Evolutionary conservation across 2,888 invertebrate genomes (phyloP).

Genomic region (Axea sp.): DNA sequence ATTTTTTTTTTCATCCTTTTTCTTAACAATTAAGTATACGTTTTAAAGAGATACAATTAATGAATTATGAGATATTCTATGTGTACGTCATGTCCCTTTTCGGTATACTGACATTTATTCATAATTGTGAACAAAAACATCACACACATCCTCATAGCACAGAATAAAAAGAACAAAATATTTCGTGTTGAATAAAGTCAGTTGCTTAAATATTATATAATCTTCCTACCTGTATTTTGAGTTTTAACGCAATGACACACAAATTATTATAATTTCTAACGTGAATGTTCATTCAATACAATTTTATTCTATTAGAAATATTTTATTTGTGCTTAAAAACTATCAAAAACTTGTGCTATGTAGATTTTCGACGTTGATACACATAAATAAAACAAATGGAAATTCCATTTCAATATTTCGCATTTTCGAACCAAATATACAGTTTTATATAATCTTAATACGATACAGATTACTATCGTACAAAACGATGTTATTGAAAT

Average conservation of each 20-base stretch:
- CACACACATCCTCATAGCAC: slow-evolving; percentile 7
- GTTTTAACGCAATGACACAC: not conserved
- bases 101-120: slow-evolving; percentile 26
- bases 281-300: not conserved
- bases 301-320: not conserved
- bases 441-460: slow-evolving; percentile 13
- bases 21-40: slow-evolving; percentile 2
- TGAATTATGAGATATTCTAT: slow-evolving; percentile 22
- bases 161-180: slow-evolving; percentile 8
- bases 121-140: slow-evolving; percentile 31
- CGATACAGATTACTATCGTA: not conserved
- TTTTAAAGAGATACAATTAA: slow-evolving; percentile 21
- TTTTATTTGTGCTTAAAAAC: slow-evolving; percentile 1
- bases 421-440: slow-evolving; percentile 1
- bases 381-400: slow-evolving; percentile 1
- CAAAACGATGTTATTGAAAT: slow-evolving; percentile 9
- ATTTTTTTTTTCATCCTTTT: slow-evolving; percentile 1
- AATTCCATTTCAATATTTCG: slow-evolving; percentile 8
- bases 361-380: not conserved
- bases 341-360: slow-evolving; percentile 1
- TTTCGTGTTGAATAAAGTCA: no score
- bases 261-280: not conserved
- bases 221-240: not conserved
- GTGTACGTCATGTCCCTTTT: slow-evolving; percentile 14
- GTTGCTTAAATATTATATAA: slow-evolving; percentile 2